Conservation (phyloP, 2,797 vertebrate species). For the Leptatherina wallacei region DNA sequence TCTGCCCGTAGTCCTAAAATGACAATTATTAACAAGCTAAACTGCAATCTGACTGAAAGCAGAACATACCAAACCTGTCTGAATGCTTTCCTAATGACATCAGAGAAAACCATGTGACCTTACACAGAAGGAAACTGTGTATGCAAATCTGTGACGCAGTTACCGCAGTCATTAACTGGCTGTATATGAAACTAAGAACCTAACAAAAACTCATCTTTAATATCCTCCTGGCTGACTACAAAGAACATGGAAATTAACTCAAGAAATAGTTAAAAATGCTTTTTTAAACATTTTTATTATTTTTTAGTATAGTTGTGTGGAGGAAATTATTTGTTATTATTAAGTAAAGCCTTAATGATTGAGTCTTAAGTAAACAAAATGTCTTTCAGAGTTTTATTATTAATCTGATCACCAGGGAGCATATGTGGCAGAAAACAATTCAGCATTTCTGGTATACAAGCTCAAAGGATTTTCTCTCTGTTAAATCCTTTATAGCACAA, state of each 20-base stretch:
- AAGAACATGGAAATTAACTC: not conserved
- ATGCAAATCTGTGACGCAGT: not conserved
- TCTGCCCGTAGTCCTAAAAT: conserved; percentile 8
- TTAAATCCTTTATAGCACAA: too few relatives aligned
- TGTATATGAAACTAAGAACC: not conserved
- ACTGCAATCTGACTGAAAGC: not conserved
- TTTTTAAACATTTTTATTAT: too few relatives aligned
- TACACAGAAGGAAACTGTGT: not conserved
- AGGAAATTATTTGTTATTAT: too few relatives aligned
- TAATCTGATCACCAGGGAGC: too few relatives aligned
- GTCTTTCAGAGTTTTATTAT: too few relatives aligned
- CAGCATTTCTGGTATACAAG: too few relatives aligned
- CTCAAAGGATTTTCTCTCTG: too few relatives aligned
- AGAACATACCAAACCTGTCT: conserved; percentile 10
- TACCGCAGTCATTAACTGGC: not conserved
- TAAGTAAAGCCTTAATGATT: too few relatives aligned
- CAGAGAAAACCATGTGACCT: not conserved
- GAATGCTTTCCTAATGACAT: not conserved
- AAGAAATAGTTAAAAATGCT: not conserved
- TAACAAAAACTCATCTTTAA: not conserved
- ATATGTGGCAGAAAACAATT: too few relatives aligned
- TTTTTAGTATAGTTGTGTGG: too few relatives aligned
- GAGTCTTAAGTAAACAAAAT: too few relatives aligned
- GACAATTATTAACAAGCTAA: conserved; percentile 1
- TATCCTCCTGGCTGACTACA: not conserved